Evolutionary conservation across 2,888 invertebrate species (phyloP).

Genomic region (Neocrepidodera transversa): DNA sequence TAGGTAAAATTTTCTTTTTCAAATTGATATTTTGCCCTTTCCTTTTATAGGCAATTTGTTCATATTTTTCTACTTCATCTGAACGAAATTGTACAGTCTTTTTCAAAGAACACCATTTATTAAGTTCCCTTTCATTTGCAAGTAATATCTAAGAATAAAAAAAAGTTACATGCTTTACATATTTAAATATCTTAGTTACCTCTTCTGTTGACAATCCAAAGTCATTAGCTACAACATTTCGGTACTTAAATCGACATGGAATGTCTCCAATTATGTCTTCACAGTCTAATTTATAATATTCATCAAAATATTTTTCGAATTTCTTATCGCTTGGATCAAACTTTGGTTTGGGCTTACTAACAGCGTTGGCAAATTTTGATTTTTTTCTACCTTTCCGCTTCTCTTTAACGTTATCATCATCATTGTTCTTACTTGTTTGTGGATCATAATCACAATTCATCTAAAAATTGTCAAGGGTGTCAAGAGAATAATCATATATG

Average conservation of each 20-base stretch:
- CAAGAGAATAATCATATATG: too few relatives aligned
- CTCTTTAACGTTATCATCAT: conserved; percentile 64
- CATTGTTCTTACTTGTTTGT: conserved; percentile 63
- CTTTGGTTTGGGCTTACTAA: conserved; percentile 79
- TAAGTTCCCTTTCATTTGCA: conserved; percentile 92
- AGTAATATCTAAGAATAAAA: conserved; percentile 74
- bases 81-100: conserved; percentile 81
- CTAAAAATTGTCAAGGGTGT: conserved; percentile 62
- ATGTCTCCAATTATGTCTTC: conserved; percentile 94
- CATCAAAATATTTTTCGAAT: conserved; percentile 89
- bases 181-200: conserved; percentile 62
- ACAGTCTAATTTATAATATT: conserved; percentile 93
- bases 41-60: conserved; percentile 75
- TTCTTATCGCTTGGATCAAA: conserved; percentile 82
- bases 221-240: conserved; percentile 86
- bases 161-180: neutral
- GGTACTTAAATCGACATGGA: conserved; percentile 92
- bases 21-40: conserved; percentile 76
- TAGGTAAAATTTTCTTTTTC: conserved; percentile 81
- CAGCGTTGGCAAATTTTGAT: conserved; percentile 77
- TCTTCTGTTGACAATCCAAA: conserved; percentile 92
- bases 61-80: conserved; percentile 79
- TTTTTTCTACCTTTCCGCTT: conserved; percentile 69
- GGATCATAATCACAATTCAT: conserved; percentile 91
- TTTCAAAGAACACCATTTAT: conserved; percentile 94